Conservation (phyloP, 2,797 vertebrate species). For the Streptopelia turtur region DNA sequence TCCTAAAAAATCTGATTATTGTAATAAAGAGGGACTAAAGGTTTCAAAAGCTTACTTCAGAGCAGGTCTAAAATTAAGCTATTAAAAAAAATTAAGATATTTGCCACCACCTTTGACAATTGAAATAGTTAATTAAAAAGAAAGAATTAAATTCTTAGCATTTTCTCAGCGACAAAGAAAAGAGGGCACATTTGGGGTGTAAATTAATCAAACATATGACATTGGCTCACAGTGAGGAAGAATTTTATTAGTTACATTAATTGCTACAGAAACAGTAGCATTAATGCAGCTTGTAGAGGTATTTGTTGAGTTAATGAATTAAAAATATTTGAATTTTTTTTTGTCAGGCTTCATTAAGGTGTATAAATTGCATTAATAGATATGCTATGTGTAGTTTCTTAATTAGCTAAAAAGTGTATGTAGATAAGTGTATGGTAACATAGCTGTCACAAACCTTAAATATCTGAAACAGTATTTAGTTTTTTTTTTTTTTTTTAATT, state of each 20-base stretch:
- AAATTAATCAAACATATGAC: neutral
- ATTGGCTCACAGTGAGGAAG: neutral
- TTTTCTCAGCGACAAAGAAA: neutral
- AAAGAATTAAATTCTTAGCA: neutral
- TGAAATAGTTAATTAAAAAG: constrained; percentile 8
- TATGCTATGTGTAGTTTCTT: neutral
- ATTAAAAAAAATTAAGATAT: neutral
- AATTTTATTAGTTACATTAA: neutral
- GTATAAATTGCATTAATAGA: neutral
- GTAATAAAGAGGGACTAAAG: neutral
- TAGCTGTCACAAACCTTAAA: neutral
- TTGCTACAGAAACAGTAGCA: neutral
- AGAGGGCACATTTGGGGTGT: neutral
- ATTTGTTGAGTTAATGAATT: neutral
- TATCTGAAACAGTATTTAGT: neutral
- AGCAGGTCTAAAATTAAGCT: constrained; percentile 9
- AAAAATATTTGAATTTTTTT: neutral
- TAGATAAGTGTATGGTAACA: neutral
- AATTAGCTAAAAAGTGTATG: neutral
- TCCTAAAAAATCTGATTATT: constrained; percentile 14
- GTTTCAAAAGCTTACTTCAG: neutral
- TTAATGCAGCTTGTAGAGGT: neutral
- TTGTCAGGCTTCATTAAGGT: neutral
- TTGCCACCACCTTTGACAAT: neutral
- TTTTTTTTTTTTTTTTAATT: neutral